Evolutionary conservation across 2,888 invertebrate species (phyloP), one percentile per base, ranked within the genome.

Genomic region (Dicranocentrus wangi): DNA sequence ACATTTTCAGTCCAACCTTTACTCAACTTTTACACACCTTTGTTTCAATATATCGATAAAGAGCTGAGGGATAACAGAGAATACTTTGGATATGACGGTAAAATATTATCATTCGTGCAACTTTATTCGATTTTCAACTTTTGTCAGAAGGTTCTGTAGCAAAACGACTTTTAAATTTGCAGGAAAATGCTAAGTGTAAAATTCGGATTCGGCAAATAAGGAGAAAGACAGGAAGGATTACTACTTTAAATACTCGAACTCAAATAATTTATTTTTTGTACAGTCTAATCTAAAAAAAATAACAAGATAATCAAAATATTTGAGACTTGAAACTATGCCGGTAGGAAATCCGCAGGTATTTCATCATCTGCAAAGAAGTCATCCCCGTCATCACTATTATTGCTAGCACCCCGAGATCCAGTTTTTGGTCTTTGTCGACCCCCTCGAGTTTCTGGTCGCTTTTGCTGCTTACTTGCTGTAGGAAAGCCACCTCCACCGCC

Each of bases 291-390:
- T n/a, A n/a, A n/a, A n/a, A n/a, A n/a, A n/a, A n/a, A n/a, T n/a
- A n/a, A n/a, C n/a, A n/a, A n/a, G n/a, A n/a, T n/a, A n/a, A n/a
- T n/a, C n/a, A n/a, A n/a, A n/a, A n/a, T n/a, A n/a, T n/a, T n/a
- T n/a, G n/a, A n/a, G n/a, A n/a, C n/a, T n/a, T n/a, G n/a, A n/a
- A n/a, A n/a, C n/a, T 90, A 93, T 88, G 93, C 93, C 1, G 94
- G 94, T 85, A 94, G 88, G 60, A 94, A 89, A 88, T 93, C 93
- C 87, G 93, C 93, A 19, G 93, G 93, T 21, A 94, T 89, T 88
- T 93, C 93, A 87, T 93, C 93, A 88, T 94, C 92, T 19, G 91
- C 93, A 88, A 93, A 93, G 28, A 90, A 90, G 88, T 93, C 93
- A 68, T 93, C 92, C 83, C 91, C 91, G 43, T 75, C 75, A 15